Evolutionary conservation across 2,113 vertebrate species (phyloP).

Genomic region (Lophius piscatorius): DNA sequence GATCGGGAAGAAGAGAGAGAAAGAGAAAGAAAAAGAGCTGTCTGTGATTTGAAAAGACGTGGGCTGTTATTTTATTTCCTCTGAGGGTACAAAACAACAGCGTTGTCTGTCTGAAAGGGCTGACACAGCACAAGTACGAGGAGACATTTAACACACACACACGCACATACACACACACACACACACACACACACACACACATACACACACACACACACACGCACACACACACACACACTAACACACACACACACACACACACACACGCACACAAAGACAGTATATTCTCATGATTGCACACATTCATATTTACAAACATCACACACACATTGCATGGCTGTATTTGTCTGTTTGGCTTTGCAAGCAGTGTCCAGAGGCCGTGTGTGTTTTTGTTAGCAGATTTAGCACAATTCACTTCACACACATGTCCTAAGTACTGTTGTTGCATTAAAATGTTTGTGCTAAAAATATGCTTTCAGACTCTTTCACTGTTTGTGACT

Average conservation of each 20-base stretch:
- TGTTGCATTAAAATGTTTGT: too few species aligned
- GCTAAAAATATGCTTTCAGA: too few species aligned
- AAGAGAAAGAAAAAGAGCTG: constrained; percentile 42
- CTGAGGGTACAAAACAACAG: constrained; percentile 74
- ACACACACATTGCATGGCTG: too few species aligned
- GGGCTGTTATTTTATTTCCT: constrained; percentile 79
- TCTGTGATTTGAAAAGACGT: constrained; percentile 69
- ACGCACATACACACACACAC: constrained; percentile 19
- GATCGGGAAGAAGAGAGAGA: constrained; percentile 16
- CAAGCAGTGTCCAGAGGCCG: too few species aligned
- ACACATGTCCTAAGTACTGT: too few species aligned
- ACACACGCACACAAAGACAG: neutral
- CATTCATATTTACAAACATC: too few species aligned
- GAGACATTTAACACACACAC: constrained; percentile 34
- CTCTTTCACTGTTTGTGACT: neutral
- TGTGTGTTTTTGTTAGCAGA: too few species aligned
- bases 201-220: constrained; percentile 19
- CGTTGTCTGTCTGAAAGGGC: constrained; percentile 69
- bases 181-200: constrained; percentile 11
- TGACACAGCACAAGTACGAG: constrained; percentile 71
- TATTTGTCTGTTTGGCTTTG: too few species aligned
- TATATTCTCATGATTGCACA: too few species aligned
- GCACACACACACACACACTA: neutral
- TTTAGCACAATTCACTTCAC: too few species aligned
- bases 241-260: neutral